A percentile compares a stretch with the other conserved stretches of the same genome.
Evolutionary conservation across 2,113 vertebrate genomes (phyloP).

Genomic region (Cettia cetti): DNA sequence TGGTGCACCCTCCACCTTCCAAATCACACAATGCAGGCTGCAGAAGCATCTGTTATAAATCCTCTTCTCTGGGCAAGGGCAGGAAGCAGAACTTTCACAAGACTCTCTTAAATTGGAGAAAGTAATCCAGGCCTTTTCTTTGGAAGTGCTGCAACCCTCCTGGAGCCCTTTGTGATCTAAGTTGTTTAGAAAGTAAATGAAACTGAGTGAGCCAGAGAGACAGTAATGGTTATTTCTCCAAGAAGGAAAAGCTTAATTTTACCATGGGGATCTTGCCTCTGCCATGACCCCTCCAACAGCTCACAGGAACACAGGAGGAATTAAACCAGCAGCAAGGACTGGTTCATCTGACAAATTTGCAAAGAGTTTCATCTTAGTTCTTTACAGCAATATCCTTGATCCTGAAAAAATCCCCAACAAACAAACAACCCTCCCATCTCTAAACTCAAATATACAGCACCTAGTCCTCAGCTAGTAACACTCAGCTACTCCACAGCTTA

Average conservation of each 20-base stretch:
- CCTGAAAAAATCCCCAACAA: background rate
- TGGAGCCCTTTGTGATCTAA: background rate
- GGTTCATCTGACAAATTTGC: background rate
- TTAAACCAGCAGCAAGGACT: background rate
- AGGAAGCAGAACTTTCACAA: background rate
- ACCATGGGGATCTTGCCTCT: background rate
- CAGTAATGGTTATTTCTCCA: background rate
- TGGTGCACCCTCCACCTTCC: background rate
- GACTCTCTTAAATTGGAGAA: background rate
- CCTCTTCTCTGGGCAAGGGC: background rate
- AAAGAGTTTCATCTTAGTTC: background rate
- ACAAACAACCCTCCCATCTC: too few species aligned
- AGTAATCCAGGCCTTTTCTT: background rate
- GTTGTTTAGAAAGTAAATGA: background rate
- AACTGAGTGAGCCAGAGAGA: background rate
- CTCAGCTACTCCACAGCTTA: background rate
- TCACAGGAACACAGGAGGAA: background rate
- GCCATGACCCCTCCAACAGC: background rate
- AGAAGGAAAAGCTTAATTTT: constrained; percentile 12
- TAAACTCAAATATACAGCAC: background rate
- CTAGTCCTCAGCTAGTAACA: background rate
- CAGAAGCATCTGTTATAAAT: background rate
- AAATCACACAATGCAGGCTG: background rate
- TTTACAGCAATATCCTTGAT: background rate
- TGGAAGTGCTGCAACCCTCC: background rate